Percentiles rank a stretch among this genome's conserved stretches.
phyloP scores from a whole-genome alignment of 1,140 invertebrate genomes.

The Lordiphosa mommai region DNA sequence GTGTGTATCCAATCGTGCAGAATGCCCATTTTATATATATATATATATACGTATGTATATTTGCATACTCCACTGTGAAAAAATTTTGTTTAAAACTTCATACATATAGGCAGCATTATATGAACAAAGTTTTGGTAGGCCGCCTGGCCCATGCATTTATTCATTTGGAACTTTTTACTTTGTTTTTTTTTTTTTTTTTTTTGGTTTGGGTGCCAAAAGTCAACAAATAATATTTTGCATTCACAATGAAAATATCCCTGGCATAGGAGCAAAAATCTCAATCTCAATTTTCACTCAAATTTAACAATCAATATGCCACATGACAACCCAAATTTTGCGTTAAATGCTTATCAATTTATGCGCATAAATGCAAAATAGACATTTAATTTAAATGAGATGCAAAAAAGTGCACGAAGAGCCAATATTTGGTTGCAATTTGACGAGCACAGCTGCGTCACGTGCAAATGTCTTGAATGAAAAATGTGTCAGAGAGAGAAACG shows the following conservation, averaged over 20 bases:
- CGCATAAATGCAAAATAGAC: constrained; percentile 72
- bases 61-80: constrained; percentile 10
- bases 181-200: not conserved
- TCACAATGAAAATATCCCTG: constrained; percentile 64
- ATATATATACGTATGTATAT: constrained; percentile 49
- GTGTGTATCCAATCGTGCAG: constrained; percentile 61
- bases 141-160: constrained; percentile 20
- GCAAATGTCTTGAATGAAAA: constrained; percentile 13
- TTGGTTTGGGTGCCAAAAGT: constrained; percentile 55
- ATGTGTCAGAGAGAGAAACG: constrained; percentile 3
- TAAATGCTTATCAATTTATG: constrained; percentile 69
- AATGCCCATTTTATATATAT: constrained; percentile 68
- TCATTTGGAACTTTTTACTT: constrained; percentile 27
- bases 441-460: constrained; percentile 8
- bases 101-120: constrained; percentile 23
- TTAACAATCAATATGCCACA: not conserved
- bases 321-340: constrained; percentile 22
- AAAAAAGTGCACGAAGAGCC: constrained; percentile 19
- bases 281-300: constrained; percentile 48
- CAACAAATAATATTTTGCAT: constrained; percentile 76
- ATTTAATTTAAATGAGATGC: constrained; percentile 72
- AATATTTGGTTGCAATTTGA: constrained; percentile 14
- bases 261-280: constrained; percentile 23
- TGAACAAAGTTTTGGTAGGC: constrained; percentile 42
- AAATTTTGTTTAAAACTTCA: constrained; percentile 21